A percentile compares a stretch with the other conserved stretches of the same genome.
phyloP scores from a whole-genome alignment of 2,888 invertebrate genomes.

The Heteromurus nitidus region DNA sequence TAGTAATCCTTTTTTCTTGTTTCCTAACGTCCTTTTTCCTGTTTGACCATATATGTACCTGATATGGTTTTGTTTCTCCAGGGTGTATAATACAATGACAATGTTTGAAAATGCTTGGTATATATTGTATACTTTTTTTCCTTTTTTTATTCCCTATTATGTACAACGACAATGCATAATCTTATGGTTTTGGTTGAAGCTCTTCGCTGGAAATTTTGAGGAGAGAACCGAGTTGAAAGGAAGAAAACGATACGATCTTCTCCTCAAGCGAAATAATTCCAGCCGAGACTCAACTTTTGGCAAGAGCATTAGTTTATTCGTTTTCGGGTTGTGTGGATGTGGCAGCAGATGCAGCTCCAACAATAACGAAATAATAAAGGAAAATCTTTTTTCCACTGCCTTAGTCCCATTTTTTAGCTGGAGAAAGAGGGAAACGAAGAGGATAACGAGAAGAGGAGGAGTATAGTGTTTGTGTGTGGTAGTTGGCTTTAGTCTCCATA shows the following conservation, averaged over 20 bases:
- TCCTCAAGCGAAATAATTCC: conserved; percentile 17
- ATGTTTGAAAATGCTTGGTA: too few relatives aligned
- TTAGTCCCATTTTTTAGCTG: not conserved
- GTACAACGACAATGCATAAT: too few relatives aligned
- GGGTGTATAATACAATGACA: too few relatives aligned
- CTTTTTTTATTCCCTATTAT: too few relatives aligned
- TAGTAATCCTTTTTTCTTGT: not conserved
- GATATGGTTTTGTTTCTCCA: too few relatives aligned
- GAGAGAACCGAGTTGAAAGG: too few relatives aligned
- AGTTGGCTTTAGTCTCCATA: not conserved
- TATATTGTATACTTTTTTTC: too few relatives aligned
- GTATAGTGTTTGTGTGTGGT: not conserved
- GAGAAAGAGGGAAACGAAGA: not conserved
- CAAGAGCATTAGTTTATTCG: not conserved
- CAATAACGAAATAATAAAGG: conserved; percentile 10
- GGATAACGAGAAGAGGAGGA: too few relatives aligned
- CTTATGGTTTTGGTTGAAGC: too few relatives aligned
- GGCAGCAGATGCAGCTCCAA: conserved; percentile 12
- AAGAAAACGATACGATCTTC: not conserved
- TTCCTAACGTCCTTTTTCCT: not conserved
- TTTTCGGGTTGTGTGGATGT: not conserved
- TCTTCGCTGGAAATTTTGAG: too few relatives aligned
- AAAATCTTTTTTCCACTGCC: conserved; percentile 17
- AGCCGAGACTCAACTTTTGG: not conserved
- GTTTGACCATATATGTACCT: not conserved